Percentiles rank a stretch among this genome's conserved stretches.
These are phyloP conservation scores for Sipha flava DNA, from an alignment of 1,140 invertebrate species.

Conservation along the genomic window DNA sequence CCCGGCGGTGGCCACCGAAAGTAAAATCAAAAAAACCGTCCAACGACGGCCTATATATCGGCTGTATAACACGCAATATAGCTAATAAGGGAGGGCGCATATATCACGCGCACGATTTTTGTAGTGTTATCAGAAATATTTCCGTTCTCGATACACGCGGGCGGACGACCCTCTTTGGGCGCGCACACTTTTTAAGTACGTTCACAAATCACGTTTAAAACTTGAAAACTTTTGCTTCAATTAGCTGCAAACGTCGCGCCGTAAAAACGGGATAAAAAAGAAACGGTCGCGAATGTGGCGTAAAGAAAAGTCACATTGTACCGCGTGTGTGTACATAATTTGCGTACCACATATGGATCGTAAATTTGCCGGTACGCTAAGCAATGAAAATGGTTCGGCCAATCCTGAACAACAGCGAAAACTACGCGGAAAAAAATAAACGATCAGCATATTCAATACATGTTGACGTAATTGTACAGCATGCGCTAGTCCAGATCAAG, in stretches of 20 bases:
- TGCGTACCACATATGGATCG: not conserved
- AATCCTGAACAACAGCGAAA: not conserved
- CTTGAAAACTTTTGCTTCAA: not conserved
- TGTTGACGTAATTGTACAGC: too few relatives aligned
- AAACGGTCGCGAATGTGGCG: not conserved
- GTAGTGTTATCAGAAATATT: not conserved
- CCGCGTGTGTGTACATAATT: not conserved
- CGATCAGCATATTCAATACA: too few relatives aligned
- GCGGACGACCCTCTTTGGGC: too few relatives aligned
- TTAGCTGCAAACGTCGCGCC: not conserved
- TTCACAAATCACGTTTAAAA: not conserved
- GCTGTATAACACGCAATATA: too few relatives aligned
- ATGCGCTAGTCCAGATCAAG: too few relatives aligned
- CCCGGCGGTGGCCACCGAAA: not conserved
- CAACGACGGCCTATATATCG: not conserved
- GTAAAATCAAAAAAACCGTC: not conserved
- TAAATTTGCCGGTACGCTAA: not conserved
- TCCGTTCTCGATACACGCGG: not conserved
- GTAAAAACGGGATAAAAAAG: not conserved
- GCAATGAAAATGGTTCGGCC: not conserved
- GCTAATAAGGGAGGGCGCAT: not conserved
- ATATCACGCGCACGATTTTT: not conserved
- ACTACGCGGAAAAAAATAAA: not conserved
- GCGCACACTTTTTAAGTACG: not conserved
- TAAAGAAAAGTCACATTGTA: not conserved